phyloP scores from a whole-genome alignment of 1,140 invertebrate species.

The Drosophila tristis region DNA sequence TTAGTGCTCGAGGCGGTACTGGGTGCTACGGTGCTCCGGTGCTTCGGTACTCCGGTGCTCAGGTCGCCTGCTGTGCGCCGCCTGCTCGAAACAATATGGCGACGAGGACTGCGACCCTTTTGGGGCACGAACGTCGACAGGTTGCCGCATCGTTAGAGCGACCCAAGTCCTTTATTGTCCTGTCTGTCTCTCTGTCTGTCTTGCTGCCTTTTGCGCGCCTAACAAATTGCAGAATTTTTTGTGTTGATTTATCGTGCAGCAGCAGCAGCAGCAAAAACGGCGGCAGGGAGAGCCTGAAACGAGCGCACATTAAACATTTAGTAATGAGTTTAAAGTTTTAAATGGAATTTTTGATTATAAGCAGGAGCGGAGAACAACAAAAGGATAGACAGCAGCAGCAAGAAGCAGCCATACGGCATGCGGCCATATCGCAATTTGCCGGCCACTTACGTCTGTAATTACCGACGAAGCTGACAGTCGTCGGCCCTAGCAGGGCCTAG shows the following conservation, averaged over 20 bases:
- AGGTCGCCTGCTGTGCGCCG: conserved; percentile 66
- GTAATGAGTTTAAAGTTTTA: conserved; percentile 82
- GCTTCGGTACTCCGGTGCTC: conserved; percentile 27
- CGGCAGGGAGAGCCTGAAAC: conserved; percentile 33
- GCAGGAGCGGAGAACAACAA: conserved; percentile 3
- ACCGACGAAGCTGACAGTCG: conserved; percentile 4
- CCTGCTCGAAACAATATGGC: conserved; percentile 77
- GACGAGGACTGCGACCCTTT: conserved; percentile 67
- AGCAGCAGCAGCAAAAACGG: conserved; percentile 41
- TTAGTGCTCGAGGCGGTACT: conserved; percentile 50
- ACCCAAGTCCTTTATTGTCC: conserved; percentile 53
- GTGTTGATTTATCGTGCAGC: conserved; percentile 54
- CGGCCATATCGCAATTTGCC: conserved; percentile 44
- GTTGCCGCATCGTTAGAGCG: conserved; percentile 73
- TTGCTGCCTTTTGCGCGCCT: conserved; percentile 53
- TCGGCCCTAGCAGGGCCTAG: conserved; percentile 1
- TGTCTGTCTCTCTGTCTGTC: conserved; percentile 9
- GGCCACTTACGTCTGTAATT: conserved; percentile 50
- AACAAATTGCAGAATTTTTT: conserved; percentile 75
- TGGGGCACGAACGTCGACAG: conserved; percentile 73
- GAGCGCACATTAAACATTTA: conserved; percentile 79
- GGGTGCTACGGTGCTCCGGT: too few relatives aligned
- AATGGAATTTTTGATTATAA: conserved; percentile 79
- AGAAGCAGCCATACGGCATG: conserved; percentile 1
- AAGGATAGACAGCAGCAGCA: background rate